phyloP scores from a whole-genome alignment of 1,140 invertebrate species.

The Brachionus manjavacas region DNA sequence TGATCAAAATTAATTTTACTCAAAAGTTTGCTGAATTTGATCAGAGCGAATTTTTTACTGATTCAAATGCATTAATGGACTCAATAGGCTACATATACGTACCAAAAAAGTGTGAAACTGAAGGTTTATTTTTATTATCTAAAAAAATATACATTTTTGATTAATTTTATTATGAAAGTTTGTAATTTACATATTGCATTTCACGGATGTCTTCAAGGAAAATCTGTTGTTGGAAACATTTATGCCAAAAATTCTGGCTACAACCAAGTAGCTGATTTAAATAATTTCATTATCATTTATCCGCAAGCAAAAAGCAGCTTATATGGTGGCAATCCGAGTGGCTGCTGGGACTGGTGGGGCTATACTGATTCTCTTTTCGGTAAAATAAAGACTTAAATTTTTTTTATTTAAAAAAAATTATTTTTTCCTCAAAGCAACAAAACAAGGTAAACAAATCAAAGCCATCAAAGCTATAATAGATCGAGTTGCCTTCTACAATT shows the following conservation, averaged over 20 bases:
- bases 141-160: background rate
- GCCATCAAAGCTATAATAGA: conserved; percentile 23
- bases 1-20: conserved; percentile 5
- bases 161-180: conserved; percentile 8
- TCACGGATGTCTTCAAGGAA: conserved; percentile 55
- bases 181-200: conserved; percentile 56
- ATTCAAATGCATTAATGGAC: conserved; percentile 49
- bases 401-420: too few species aligned
- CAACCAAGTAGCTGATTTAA: conserved; percentile 57
- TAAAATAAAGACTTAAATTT: conserved; percentile 39
- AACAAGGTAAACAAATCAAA: conserved; percentile 9
- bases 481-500: background rate
- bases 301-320: conserved; percentile 51
- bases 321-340: conserved; percentile 48
- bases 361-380: conserved; percentile 49
- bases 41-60: conserved; percentile 52
- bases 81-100: conserved; percentile 53
- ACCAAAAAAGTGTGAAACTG: conserved; percentile 48
- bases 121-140: conserved; percentile 20
- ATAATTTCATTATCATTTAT: conserved; percentile 58
- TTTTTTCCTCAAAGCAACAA: background rate
- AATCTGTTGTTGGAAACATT: conserved; percentile 50
- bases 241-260: conserved; percentile 54
- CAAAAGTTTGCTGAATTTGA: conserved; percentile 49
- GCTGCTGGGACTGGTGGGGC: conserved; percentile 59